These are phyloP conservation scores for Myrmecophaga tridactyla DNA, from an alignment of 2,113 vertebrate genomes.

Conservation along the genomic window DNA sequence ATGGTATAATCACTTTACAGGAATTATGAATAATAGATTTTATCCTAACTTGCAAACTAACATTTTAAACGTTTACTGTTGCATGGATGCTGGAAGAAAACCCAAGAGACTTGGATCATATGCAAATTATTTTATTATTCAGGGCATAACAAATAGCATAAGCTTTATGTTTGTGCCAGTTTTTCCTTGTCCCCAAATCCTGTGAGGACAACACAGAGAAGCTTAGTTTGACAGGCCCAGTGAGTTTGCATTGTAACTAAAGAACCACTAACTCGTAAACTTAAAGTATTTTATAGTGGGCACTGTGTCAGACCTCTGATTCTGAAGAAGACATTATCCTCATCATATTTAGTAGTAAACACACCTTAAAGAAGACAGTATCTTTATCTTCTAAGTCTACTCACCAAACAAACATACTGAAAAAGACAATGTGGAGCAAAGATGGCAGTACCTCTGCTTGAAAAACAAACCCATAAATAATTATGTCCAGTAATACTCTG, in stretches of 20 bases:
- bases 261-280: neutral
- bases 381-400: neutral
- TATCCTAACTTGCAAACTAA: neutral
- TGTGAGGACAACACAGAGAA: neutral
- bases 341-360: neutral
- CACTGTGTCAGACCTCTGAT: neutral
- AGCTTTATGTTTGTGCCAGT: neutral
- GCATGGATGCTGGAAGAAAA: neutral
- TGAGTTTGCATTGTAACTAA: neutral
- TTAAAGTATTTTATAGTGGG: neutral
- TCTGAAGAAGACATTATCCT: neutral
- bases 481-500: neutral
- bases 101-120: neutral
- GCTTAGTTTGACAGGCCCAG: neutral
- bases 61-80: neutral
- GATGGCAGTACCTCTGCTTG: neutral
- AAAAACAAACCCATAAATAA: neutral
- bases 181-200: neutral
- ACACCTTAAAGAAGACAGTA: neutral
- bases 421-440: neutral
- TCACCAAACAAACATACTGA: neutral
- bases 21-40: neutral
- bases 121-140: neutral
- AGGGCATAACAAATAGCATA: neutral
- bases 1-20: neutral